A percentile compares a stretch with the other conserved stretches of the same genome.
Evolutionary conservation across 2,797 vertebrate genomes (phyloP).

Genomic region (Eulemur coronatus): DNA sequence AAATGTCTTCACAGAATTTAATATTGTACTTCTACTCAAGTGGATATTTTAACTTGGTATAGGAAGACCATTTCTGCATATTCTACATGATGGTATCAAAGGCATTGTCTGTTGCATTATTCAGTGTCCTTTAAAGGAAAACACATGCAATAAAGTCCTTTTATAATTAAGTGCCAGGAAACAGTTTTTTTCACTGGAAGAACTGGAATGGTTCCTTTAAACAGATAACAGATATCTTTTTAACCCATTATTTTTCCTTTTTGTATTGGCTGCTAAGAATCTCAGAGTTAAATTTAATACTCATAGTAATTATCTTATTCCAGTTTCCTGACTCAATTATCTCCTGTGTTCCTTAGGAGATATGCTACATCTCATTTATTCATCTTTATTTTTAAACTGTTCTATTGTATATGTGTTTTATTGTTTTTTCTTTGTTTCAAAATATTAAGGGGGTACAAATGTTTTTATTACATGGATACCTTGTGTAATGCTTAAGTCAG

Average conservation of each 20-base stretch:
- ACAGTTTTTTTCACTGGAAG: constrained; percentile 30
- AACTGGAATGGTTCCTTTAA: not conserved
- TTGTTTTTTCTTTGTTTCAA: not conserved
- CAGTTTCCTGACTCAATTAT: not conserved
- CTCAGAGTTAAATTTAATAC: not conserved
- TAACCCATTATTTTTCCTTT: not conserved
- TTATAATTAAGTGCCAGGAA: constrained; percentile 16
- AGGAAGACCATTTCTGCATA: not conserved
- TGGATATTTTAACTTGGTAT: not conserved
- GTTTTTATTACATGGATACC: not conserved
- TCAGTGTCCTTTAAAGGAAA: constrained; percentile 23
- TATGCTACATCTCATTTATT: not conserved
- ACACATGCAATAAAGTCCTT: not conserved
- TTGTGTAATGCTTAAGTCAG: not conserved
- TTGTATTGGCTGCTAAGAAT: not conserved
- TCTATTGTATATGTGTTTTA: not conserved
- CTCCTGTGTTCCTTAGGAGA: not conserved
- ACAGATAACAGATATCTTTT: not conserved
- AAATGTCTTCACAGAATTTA: not conserved
- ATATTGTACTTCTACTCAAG: not conserved
- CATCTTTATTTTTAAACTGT: not conserved
- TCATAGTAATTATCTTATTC: not conserved
- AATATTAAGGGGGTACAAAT: not conserved
- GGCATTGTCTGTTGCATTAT: not conserved
- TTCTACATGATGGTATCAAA: not conserved